Evolutionary conservation across 2,888 invertebrate genomes (phyloP), one percentile per base, ranked within the genome.

Genomic region (Neoascia interrupta): DNA sequence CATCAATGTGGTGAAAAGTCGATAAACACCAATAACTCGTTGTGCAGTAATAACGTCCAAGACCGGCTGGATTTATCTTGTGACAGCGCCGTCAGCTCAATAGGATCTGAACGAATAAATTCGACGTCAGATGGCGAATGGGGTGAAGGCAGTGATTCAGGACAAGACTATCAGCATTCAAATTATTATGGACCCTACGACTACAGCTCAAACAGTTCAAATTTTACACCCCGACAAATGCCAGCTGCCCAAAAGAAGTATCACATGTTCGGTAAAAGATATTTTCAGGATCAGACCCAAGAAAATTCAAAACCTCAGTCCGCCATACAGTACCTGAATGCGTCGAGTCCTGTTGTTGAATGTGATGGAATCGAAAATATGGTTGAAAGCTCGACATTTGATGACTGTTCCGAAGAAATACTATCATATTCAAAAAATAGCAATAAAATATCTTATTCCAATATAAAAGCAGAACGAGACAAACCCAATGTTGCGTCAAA

Each of bases 61-160:
- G 93, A 95, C 88, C 92, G 94, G 5, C 91, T 94, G 89, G 95
- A 97, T 86, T 95, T 96, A 0, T 95, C 95, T 11, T 96, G 95
- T 63, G 97, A 97, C 88, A 96, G 96, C 85, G 96, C 96, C 0
- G 96, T 96, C 28, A 96, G 96, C 74, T 96, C 96, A 1, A 96
- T 97, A 96, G 96, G 96, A 2, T 96, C 96, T 1, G 96, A 97
- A 85, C 91, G 96, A 10, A 96, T 96, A 6, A 95, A 96, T 2
- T 96, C 96, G 0, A 90, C 96, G 1, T 96, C 96, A 1, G 96
- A 96, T 85, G 94, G 95, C 1, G 96, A 96, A 85, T 96, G 96
- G 96, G 95, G 96, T 87, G 96, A 96, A 86, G 96, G 96, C 23
- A 95, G 94, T 51, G 96, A 96, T 85, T 95, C 96, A 0, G 93